Conservation (phyloP, 2,113 vertebrate genomes). For the Centrocercus urophasianus region DNA sequence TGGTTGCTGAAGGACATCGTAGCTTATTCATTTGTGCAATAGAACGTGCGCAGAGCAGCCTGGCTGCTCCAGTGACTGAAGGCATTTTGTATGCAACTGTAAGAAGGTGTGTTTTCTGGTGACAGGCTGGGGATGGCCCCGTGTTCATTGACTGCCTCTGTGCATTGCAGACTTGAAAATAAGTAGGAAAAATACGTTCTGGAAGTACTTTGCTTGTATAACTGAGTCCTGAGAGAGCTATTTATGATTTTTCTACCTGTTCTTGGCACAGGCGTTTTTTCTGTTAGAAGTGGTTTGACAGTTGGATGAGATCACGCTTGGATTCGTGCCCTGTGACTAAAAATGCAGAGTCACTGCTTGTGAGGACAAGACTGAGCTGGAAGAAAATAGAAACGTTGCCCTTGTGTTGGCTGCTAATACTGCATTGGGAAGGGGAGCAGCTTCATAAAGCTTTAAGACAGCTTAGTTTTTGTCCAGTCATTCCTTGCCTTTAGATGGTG, state of each 20-base stretch:
- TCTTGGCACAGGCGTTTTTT: constrained; percentile 33
- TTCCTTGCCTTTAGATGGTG: background rate
- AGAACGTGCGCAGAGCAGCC: rapidly evolving
- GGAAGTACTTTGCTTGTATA: constrained; percentile 16
- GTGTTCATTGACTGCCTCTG: background rate
- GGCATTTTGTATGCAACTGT: background rate
- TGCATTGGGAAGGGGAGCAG: background rate
- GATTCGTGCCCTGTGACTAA: constrained; percentile 40
- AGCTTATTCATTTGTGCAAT: background rate
- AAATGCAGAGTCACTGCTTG: constrained; percentile 73
- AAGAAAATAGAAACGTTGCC: constrained; percentile 53
- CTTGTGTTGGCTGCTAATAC: constrained; percentile 36
- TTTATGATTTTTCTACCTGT: constrained; percentile 46
- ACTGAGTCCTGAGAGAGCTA: background rate
- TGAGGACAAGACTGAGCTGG: constrained; percentile 37
- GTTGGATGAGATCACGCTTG: constrained; percentile 71
- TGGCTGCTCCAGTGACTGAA: background rate
- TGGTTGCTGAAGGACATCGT: background rate
- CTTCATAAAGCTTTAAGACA: background rate
- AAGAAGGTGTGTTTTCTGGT: background rate
- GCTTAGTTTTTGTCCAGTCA: background rate
- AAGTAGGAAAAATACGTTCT: background rate
- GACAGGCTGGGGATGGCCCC: background rate
- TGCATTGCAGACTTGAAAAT: background rate
- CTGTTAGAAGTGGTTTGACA: constrained; percentile 60